Percentiles rank a stretch among this genome's conserved stretches.
Evolutionary conservation across 2,113 vertebrate species (phyloP).

Genomic region (Eulemur macaco): DNA sequence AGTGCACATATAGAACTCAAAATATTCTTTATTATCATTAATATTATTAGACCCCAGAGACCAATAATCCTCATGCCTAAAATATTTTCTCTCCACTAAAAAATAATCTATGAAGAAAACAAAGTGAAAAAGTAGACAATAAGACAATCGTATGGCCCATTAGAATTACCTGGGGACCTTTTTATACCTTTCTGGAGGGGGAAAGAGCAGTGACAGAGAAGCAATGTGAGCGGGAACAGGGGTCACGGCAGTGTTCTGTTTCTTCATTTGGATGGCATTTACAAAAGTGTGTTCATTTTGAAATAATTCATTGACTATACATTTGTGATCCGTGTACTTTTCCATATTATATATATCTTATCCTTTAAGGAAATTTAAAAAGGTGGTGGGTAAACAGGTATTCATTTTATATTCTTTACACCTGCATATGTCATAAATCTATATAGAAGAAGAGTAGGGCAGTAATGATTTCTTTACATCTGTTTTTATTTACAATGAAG

Average conservation of each 20-base stretch:
- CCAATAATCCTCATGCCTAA: neutral
- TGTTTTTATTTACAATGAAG: neutral
- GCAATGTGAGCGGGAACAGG: accelerated
- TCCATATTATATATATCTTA: neutral
- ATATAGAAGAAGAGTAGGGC: neutral
- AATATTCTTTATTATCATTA: neutral
- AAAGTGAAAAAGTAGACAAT: neutral
- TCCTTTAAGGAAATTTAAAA: neutral
- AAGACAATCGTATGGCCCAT: neutral
- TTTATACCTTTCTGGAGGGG: neutral
- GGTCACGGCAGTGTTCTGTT: neutral
- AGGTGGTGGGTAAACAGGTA: neutral
- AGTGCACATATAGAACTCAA: neutral
- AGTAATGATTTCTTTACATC: neutral
- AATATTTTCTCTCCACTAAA: neutral
- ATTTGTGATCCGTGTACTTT: neutral
- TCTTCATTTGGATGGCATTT: neutral
- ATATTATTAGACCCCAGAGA: neutral
- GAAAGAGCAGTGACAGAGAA: neutral
- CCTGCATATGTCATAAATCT: neutral
- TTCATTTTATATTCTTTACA: neutral
- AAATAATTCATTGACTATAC: neutral
- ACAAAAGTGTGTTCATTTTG: neutral
- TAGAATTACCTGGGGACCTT: neutral
- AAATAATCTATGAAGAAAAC: neutral